phyloP scores from a whole-genome alignment of 2,113 vertebrate genomes.

The Periophthalmodon schlosseri region DNA sequence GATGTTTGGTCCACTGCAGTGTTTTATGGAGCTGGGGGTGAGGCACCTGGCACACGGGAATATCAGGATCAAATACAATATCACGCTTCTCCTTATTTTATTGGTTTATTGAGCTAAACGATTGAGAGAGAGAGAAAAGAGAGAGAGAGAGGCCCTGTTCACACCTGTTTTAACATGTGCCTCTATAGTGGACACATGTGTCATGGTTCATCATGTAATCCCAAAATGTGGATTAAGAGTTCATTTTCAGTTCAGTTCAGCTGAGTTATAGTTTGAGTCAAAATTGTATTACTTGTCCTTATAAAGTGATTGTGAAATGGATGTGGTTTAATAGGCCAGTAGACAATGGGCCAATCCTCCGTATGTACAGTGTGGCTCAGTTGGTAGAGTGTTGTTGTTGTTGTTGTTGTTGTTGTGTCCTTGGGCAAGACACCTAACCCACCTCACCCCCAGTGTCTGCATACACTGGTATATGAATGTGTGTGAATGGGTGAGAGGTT shows the following conservation, averaged over 20 bases:
- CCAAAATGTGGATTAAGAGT: neutral
- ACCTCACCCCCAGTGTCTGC: too few species aligned
- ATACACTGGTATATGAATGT: too few species aligned
- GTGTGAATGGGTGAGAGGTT: too few species aligned
- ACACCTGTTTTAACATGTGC: neutral
- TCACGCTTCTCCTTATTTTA: neutral
- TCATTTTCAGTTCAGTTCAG: neutral
- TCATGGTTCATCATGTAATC: neutral
- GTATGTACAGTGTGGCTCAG: too few species aligned
- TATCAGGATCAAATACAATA: neutral
- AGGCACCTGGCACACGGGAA: neutral
- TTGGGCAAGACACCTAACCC: too few species aligned
- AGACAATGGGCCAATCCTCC: too few species aligned
- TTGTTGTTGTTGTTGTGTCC: too few species aligned
- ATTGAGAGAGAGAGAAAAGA: neutral
- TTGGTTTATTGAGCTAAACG: conserved; percentile 4
- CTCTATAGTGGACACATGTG: neutral
- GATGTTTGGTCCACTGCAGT: neutral
- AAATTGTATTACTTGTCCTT: neutral
- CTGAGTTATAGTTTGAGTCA: neutral
- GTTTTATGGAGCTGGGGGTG: neutral
- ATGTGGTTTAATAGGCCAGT: too few species aligned
- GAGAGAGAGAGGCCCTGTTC: neutral
- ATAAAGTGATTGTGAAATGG: neutral
- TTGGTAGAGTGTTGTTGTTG: too few species aligned